These are phyloP conservation scores for Quadroppia sp. DNA, from an alignment of 2,888 invertebrate genomes.

Conservation along the genomic window DNA sequence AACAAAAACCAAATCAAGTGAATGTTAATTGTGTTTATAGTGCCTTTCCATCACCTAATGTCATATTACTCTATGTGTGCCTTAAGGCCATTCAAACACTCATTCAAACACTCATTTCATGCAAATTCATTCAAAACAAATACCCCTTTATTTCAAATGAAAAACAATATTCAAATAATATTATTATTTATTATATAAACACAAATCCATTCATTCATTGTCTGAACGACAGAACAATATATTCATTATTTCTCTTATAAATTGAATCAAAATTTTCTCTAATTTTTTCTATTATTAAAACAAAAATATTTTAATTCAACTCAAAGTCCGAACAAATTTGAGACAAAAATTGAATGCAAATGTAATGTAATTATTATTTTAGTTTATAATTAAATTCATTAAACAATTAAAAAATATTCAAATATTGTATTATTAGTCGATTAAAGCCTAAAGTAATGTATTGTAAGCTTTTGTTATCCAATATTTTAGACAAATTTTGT, in stretches of 20 bases:
- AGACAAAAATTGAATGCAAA: too few relatives aligned
- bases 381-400: not conserved
- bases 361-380: not conserved
- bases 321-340: too few relatives aligned
- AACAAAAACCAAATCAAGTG: not conserved
- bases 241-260: not conserved
- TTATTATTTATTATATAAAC: conserved; percentile 1
- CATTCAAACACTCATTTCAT: not conserved
- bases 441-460: not conserved
- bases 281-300: not conserved
- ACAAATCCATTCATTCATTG: not conserved
- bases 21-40: conserved; percentile 20
- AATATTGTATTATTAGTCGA: not conserved
- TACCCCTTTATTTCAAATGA: not conserved
- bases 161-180: not conserved
- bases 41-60: conserved; percentile 1
- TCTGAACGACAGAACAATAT: not conserved
- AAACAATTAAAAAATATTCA: not conserved
- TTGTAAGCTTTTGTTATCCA: not conserved
- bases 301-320: not conserved
- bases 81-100: conserved; percentile 29
- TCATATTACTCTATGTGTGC: conserved; percentile 3
- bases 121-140: not conserved
- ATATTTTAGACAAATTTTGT: not conserved
- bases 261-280: not conserved